Evolutionary conservation across 2,797 vertebrate genomes (phyloP).

Genomic region (Allenopithecus nigroviridis): DNA sequence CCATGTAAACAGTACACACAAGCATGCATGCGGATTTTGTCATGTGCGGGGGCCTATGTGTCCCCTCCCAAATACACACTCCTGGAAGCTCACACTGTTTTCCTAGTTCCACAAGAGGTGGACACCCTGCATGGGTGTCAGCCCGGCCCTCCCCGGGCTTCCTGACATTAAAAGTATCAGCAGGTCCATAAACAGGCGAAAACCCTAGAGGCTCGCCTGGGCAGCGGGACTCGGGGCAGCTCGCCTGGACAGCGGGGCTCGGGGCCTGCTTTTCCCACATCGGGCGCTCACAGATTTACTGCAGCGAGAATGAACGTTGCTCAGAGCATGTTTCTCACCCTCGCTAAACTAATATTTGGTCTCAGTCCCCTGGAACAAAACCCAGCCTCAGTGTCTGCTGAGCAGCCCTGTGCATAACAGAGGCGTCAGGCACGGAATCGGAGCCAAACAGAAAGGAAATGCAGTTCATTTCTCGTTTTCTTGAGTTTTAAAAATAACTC

Average conservation of each 20-base stretch:
- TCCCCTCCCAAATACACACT: not conserved
- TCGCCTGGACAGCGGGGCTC: not conserved
- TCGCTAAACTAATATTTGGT: slow-evolving; percentile 41
- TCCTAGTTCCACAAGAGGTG: not conserved
- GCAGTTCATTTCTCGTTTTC: not conserved
- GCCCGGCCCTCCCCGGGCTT: not conserved
- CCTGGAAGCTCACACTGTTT: not conserved
- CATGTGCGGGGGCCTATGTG: fast-evolving
- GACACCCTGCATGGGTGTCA: not conserved
- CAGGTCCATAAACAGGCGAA: slow-evolving; percentile 22
- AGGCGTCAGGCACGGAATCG: not conserved
- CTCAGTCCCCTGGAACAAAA: slow-evolving; percentile 56
- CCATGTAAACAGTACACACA: not conserved
- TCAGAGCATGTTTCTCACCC: not conserved
- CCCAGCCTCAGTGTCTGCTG: not conserved
- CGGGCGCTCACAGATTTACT: not conserved
- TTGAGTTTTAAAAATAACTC: slow-evolving; percentile 65
- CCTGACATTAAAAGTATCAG: not conserved
- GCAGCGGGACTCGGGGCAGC: not conserved
- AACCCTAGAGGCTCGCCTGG: not conserved
- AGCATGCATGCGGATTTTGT: not conserved
- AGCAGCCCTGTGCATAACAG: not conserved
- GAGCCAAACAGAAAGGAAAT: not conserved
- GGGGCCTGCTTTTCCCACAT: not conserved
- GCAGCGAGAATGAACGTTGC: not conserved